Base-by-base conservation (phyloP, 2,888 invertebrate species). In the Caenorhabditis sp. region DNA sequence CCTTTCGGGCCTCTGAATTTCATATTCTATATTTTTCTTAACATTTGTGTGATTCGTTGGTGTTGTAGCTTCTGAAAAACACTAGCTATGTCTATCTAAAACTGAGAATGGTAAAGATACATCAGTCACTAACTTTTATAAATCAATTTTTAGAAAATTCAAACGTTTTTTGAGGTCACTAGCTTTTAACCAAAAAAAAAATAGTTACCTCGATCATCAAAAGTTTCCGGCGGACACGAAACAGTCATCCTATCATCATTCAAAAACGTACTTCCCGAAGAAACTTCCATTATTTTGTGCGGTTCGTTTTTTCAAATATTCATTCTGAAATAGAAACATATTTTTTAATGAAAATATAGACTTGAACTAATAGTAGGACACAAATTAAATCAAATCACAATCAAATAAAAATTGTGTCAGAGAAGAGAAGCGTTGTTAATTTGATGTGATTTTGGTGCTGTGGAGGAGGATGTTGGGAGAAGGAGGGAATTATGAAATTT, bases 211-310 rank as follows among this genome's bases (percentile, higher is more conserved):
- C 21, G 61, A 21, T 65, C 65, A n/a, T 62, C 61, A 55, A 71
- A 71, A 0, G 76, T 67, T 37, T 78, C 76, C 27, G 78, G 76
- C 14, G 78, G 78, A 66, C 73, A 78, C 21, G 76, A 73, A 24
- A 68, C 74, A 14, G 78, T 78, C 69, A 78, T 65, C 23, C 78
- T 67, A 21, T 65, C 65, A 50, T 68, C 67, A 10, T 8, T 12
- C 14, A 21, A 31, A 57, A 17, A 21, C 19, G 43, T 19, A 19
- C 55, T 37, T 14, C n/a, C 49, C 1, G 55, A 57, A 21, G 62
- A 62, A 12, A 26, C n/a, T 17, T 60, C 60, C 60, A 60, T 60
- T 23, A n/a, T 24, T 55, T 55, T 17, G 3, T 26, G 4, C 19
- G 4, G 1, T 10, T 4, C 5, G 5, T n/a, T 4, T n/a, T 19